Base-by-base conservation (phyloP, 2,113 vertebrate species). In the Campylomormyrus tamandua region DNA sequence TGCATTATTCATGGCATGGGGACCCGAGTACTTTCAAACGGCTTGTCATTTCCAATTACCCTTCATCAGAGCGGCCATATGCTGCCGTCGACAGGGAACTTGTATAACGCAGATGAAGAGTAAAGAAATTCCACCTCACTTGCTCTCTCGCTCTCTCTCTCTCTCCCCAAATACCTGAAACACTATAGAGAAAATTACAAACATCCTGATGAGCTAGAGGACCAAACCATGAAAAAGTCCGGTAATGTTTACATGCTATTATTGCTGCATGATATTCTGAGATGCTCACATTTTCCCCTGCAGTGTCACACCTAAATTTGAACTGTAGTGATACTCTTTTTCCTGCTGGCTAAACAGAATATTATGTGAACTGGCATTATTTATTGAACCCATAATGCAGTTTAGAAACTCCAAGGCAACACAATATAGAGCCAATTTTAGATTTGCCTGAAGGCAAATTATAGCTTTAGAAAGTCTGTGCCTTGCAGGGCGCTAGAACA, bases 1-100 rank as follows among this genome's bases (percentile, higher is more conserved):
- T 98, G 95, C 94, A 97, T 98, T 97, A 98, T 97, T 97, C 96
- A 98, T 97, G 89, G 94, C 50, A 92, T 91, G 91, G 93, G 92
- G 92, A 95, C 94, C 91, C 94, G 94, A 94, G 90, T 92, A 95
- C 96, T 94, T 96, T 97, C 94, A 97, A 96, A 95, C 94, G 93
- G 91, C 91, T 94, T 96, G 96, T 97, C 96, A 95, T 96, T 97
- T 97, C 94, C 95, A 94, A 96, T 97, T 96, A 96, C 93, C 92
- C 96, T 95, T 94, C 95, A 94, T 96, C 96, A 96, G 94, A 95
- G 93, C 93, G 95, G 90, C 95, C 94, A 94, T 96, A 96, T 96
- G 96, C 93, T 95, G 88, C 93, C 90, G 85, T 91, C 89, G 90
- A 91, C 49, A 85, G 90, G 90, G 90, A 84, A 80, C 83, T 49